Conservation (phyloP, 2,797 vertebrate genomes). For the Enteromius paludinosus region DNA sequence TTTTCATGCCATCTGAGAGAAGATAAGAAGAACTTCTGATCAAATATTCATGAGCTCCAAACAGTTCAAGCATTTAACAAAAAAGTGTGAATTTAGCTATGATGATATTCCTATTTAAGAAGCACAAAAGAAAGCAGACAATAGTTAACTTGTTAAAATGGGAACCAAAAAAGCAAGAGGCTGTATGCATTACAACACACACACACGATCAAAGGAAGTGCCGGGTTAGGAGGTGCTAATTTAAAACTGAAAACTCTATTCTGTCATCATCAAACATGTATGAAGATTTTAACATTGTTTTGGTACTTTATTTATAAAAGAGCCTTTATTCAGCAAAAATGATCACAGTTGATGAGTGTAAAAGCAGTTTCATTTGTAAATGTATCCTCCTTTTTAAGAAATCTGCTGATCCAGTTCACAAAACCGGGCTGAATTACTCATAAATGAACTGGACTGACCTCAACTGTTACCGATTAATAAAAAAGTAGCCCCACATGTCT, state of each 20-base stretch:
- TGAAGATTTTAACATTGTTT: not conserved
- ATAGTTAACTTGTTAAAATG: slow-evolving; percentile 21
- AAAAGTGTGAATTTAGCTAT: slow-evolving; percentile 28
- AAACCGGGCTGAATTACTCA: not conserved
- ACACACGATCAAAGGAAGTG: not conserved
- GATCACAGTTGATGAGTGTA: not conserved
- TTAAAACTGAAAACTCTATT: not conserved
- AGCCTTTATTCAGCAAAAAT: not conserved
- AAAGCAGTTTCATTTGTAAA: not conserved
- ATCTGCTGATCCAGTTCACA: not conserved
- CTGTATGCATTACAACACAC: slow-evolving; percentile 5
- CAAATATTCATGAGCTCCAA: slow-evolving; percentile 55
- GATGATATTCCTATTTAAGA: slow-evolving; percentile 33
- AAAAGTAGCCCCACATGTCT: not conserved
- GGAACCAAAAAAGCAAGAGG: no score
- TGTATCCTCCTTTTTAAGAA: not conserved
- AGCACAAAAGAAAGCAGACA: slow-evolving; percentile 16
- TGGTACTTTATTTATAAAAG: not conserved
- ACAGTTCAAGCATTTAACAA: slow-evolving; percentile 40
- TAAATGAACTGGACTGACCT: not conserved
- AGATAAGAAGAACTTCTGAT: slow-evolving; percentile 47
- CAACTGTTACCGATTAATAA: not conserved
- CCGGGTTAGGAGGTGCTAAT: not conserved
- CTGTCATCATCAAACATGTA: not conserved
- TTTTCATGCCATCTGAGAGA: slow-evolving; percentile 29